Evolutionary conservation across 2,113 vertebrate species (phyloP).

Genomic region (Tonatia bakeri): DNA sequence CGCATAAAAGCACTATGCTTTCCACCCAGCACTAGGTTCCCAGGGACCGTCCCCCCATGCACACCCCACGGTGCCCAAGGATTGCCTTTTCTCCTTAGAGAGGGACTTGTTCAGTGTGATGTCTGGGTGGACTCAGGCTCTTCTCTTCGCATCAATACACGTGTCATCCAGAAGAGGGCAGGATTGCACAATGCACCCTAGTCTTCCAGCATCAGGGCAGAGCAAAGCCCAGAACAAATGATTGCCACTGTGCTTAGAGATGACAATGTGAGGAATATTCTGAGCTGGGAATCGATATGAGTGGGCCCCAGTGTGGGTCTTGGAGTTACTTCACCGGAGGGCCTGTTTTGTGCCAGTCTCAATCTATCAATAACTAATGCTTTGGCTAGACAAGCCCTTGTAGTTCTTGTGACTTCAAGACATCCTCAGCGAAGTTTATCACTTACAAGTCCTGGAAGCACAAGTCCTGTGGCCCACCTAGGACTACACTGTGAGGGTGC

Average conservation of each 20-base stretch:
- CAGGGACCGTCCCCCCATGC: rapidly evolving
- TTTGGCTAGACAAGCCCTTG: neutral
- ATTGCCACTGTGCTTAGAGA: neutral
- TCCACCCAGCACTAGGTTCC: neutral
- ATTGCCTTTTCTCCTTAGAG: neutral
- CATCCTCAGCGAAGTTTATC: neutral
- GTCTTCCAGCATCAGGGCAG: neutral
- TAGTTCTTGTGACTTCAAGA: neutral
- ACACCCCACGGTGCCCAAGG: neutral
- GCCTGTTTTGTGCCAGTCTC: neutral
- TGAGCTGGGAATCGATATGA: neutral
- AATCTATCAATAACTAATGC: neutral
- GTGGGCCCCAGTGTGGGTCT: rapidly evolving
- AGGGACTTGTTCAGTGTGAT: rapidly evolving
- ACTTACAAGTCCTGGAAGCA: neutral
- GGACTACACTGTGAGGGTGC: neutral
- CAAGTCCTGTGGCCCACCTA: neutral
- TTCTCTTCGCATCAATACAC: neutral
- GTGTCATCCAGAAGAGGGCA: conserved; percentile 36
- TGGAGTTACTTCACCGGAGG: neutral
- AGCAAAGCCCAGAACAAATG: neutral
- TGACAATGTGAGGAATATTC: neutral
- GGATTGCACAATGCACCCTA: neutral
- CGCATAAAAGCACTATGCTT: neutral
- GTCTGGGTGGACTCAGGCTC: rapidly evolving